phyloP scores from a whole-genome alignment of 2,888 invertebrate genomes.

The Keiferia lycopersicella region DNA sequence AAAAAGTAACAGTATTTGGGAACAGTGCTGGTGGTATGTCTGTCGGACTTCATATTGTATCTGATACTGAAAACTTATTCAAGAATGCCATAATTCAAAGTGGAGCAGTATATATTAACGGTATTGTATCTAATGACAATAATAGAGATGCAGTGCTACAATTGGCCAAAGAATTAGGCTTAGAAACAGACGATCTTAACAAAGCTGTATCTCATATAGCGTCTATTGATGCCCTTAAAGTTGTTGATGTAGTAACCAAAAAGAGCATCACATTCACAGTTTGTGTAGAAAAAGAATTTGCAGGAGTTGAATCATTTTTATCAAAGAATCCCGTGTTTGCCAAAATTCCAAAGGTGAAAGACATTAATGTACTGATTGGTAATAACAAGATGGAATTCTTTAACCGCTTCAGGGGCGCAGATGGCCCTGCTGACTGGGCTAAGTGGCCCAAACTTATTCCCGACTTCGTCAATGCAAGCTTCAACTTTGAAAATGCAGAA shows the following conservation, averaged over 20 bases:
- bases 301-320: slow-evolving; percentile 43
- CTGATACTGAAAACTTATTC: slow-evolving; percentile 50
- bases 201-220: slow-evolving; percentile 39
- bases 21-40: slow-evolving; percentile 35
- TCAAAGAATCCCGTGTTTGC: slow-evolving; percentile 37
- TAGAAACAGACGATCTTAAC: slow-evolving; percentile 32
- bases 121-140: slow-evolving; percentile 25
- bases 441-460: slow-evolving; percentile 25
- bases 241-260: slow-evolving; percentile 36
- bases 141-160: slow-evolving; percentile 32
- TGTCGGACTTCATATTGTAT: slow-evolving; percentile 44
- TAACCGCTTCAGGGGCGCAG: slow-evolving; percentile 25
- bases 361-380: slow-evolving; percentile 44
- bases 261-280: slow-evolving; percentile 26
- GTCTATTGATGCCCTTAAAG: slow-evolving; percentile 31
- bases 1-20: slow-evolving; percentile 35
- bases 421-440: slow-evolving; percentile 36
- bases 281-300: slow-evolving; percentile 46
- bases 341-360: slow-evolving; percentile 36
- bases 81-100: slow-evolving; percentile 56
- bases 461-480: slow-evolving; percentile 11
- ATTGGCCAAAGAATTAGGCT: slow-evolving; percentile 38
- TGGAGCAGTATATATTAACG: slow-evolving; percentile 42
- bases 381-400: slow-evolving; percentile 41
- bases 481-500: slow-evolving; percentile 36